phyloP scores from a whole-genome alignment of 2,797 vertebrate genomes.

The Macroramphosus scolopax region DNA sequence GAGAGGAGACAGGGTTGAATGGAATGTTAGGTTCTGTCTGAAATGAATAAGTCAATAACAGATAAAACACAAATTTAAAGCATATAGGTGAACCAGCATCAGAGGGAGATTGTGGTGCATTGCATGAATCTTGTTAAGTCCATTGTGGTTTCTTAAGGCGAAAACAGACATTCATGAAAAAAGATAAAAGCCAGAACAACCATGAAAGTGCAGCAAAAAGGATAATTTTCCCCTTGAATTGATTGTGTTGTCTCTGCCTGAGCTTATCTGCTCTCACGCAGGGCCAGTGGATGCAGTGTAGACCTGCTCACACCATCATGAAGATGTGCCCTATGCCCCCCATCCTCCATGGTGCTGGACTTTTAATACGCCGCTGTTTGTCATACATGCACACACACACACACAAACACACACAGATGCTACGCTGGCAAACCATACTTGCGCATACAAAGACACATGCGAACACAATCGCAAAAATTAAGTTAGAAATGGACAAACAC shows the following conservation, averaged over 20 bases:
- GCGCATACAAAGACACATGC: no score
- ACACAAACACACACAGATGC: no score
- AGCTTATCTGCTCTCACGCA: slow-evolving; percentile 62
- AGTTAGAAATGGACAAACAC: slow-evolving; percentile 17
- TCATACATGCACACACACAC: slow-evolving; percentile 16
- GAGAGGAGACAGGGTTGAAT: slow-evolving; percentile 32
- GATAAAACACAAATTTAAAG: slow-evolving; percentile 32
- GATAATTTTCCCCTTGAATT: slow-evolving; percentile 49
- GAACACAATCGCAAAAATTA: slow-evolving; percentile 13
- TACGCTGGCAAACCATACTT: no score
- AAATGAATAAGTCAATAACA: slow-evolving; percentile 41
- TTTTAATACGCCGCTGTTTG: slow-evolving; percentile 65
- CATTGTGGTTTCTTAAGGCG: slow-evolving; percentile 20
- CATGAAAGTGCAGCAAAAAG: slow-evolving; percentile 43
- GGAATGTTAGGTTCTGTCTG: slow-evolving; percentile 16
- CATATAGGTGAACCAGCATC: slow-evolving; percentile 8
- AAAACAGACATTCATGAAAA: no score
- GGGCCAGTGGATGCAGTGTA: slow-evolving; percentile 47
- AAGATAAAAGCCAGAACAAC: slow-evolving; percentile 44
- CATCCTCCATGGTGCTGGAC: slow-evolving; percentile 52
- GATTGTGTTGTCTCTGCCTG: slow-evolving; percentile 54
- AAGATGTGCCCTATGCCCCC: slow-evolving; percentile 67
- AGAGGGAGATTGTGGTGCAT: slow-evolving; percentile 17
- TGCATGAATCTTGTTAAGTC: slow-evolving; percentile 27
- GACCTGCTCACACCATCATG: slow-evolving; percentile 54